Percentiles rank a stretch among this genome's conserved stretches.
These are phyloP conservation scores for Syngnathoides biaculeatus DNA, from an alignment of 2,113 vertebrate genomes.

Conservation along the genomic window DNA sequence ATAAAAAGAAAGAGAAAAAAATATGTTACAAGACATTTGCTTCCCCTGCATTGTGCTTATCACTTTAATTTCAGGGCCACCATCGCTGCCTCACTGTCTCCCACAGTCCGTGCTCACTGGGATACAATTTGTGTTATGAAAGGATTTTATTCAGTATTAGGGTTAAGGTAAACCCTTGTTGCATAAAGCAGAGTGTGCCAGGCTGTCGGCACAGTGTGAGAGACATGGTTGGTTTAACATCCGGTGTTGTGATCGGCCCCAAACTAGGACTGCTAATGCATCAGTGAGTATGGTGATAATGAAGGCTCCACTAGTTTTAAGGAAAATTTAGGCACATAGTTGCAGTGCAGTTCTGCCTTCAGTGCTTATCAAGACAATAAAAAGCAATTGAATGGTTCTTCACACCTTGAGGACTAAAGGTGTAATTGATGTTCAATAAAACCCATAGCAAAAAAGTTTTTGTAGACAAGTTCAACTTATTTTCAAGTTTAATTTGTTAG, in stretches of 20 bases:
- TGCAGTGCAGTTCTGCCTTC: not conserved
- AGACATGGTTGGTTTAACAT: conserved; percentile 41
- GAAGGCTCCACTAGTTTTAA: conserved; percentile 26
- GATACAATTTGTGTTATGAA: conserved; percentile 18
- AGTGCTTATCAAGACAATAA: conserved; percentile 8
- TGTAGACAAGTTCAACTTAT: not conserved
- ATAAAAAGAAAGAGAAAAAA: not conserved
- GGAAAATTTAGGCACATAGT: conserved; percentile 25
- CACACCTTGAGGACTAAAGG: not conserved
- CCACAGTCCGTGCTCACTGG: conserved; percentile 1
- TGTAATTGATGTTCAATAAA: not conserved
- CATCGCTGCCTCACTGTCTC: not conserved
- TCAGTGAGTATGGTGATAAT: conserved; percentile 18
- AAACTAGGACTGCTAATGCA: conserved; percentile 23
- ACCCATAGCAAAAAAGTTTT: too few relatives aligned
- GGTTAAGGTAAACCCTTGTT: conserved; percentile 26
- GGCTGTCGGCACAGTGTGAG: not conserved
- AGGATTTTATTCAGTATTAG: conserved; percentile 31
- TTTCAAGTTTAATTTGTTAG: not conserved
- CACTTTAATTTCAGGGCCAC: conserved; percentile 3
- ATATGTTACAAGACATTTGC: not conserved
- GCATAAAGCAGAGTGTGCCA: conserved; percentile 19
- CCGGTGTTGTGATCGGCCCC: conserved; percentile 34
- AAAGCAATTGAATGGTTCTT: conserved; percentile 2
- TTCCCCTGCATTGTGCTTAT: conserved; percentile 11